These are phyloP conservation scores for Psephotus haematonotus DNA, from an alignment of 2,113 vertebrate species.

Conservation along the genomic window DNA sequence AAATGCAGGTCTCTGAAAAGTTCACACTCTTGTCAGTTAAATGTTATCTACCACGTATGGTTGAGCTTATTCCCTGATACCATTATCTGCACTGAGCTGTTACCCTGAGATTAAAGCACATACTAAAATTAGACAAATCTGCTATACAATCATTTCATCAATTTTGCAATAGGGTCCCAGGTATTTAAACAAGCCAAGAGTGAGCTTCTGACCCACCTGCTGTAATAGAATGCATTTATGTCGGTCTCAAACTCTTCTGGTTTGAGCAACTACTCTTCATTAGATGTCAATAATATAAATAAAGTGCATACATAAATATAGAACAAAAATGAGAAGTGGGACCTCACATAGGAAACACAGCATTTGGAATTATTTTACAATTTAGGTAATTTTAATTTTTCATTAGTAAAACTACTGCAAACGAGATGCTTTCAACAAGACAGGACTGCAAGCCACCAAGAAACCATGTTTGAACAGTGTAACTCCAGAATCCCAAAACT, in stretches of 20 bases:
- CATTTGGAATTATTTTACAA: neutral
- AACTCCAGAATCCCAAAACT: neutral
- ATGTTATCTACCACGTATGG: neutral
- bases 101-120: neutral
- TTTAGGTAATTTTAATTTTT: neutral
- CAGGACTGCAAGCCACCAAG: neutral
- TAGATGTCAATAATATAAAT: neutral
- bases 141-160: neutral
- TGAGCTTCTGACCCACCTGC: neutral
- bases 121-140: neutral
- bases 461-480: neutral
- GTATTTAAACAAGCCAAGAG: neutral
- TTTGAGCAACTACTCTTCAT: neutral
- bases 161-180: neutral
- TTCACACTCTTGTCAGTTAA: neutral
- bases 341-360: neutral
- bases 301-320: neutral
- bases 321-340: neutral
- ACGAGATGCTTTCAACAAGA: neutral
- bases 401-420: neutral
- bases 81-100: neutral
- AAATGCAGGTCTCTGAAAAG: neutral
- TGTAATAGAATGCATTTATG: neutral
- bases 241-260: neutral
- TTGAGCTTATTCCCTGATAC: neutral